Evolutionary conservation across 1,140 invertebrate species (phyloP).

Genomic region (Riptortus pedestris): DNA sequence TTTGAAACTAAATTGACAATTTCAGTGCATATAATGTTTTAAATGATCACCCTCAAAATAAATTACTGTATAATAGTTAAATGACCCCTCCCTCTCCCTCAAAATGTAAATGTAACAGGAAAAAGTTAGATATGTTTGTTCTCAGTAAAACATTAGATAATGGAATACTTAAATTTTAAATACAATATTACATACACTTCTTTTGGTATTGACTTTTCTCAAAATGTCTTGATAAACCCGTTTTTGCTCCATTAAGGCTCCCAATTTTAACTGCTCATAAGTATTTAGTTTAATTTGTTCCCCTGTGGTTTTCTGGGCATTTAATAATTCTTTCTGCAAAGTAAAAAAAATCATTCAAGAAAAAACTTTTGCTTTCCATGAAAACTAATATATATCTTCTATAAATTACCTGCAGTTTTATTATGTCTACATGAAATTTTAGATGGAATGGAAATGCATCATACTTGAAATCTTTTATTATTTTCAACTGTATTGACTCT

Average conservation of each 20-base stretch:
- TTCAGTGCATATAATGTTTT: too few relatives aligned
- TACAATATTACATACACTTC: too few relatives aligned
- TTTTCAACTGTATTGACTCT: neutral
- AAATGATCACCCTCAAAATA: too few relatives aligned
- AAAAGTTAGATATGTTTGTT: too few relatives aligned
- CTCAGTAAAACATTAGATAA: too few relatives aligned
- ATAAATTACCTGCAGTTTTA: neutral
- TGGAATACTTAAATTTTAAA: too few relatives aligned
- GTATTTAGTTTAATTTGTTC: constrained; percentile 3
- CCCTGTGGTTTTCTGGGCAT: neutral
- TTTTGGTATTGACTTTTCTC: neutral
- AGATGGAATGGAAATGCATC: neutral
- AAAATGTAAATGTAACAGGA: too few relatives aligned
- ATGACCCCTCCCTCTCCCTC: too few relatives aligned
- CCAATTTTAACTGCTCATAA: neutral
- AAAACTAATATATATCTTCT: too few relatives aligned
- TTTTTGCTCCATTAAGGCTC: neutral
- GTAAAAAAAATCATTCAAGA: neutral
- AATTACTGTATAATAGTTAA: too few relatives aligned
- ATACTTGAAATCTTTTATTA: constrained; percentile 8
- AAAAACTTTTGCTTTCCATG: too few relatives aligned
- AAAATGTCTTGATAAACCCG: neutral
- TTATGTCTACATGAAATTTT: neutral
- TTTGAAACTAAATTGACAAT: too few relatives aligned
- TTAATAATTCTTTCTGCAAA: neutral